A percentile compares a stretch with the other conserved stretches of the same genome.
phyloP scores from a whole-genome alignment of 2,888 invertebrate species.

The Pogonocherus hispidulus region DNA sequence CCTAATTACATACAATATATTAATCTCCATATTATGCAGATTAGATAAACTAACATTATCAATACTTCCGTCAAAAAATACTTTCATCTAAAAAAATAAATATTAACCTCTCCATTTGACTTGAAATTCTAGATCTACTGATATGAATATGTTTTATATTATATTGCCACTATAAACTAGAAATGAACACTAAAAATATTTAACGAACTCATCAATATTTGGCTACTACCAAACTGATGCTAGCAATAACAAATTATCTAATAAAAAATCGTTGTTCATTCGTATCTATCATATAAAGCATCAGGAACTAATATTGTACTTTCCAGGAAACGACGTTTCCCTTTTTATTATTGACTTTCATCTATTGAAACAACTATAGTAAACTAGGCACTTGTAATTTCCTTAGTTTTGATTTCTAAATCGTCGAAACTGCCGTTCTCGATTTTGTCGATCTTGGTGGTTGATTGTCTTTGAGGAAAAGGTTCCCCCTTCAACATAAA shows the following conservation, averaged over 20 bases:
- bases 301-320: not conserved
- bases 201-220: too few relatives aligned
- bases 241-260: not conserved
- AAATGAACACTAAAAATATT: too few relatives aligned
- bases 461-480: conserved; percentile 18
- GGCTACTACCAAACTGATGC: not conserved
- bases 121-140: too few relatives aligned
- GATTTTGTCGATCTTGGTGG: conserved; percentile 5
- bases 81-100: too few relatives aligned
- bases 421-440: not conserved
- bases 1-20: too few relatives aligned
- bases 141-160: too few relatives aligned
- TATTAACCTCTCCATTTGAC: too few relatives aligned
- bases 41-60: too few relatives aligned
- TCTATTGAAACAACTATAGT: not conserved
- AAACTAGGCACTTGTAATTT: conserved; percentile 18
- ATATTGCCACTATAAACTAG: too few relatives aligned
- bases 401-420: conserved; percentile 10
- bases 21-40: too few relatives aligned
- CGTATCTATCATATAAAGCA: not conserved
- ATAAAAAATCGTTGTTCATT: not conserved
- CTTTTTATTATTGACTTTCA: not conserved
- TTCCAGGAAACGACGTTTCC: not conserved
- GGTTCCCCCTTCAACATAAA: conserved; percentile 60
- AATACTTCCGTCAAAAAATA: too few relatives aligned